Evolutionary conservation across 2,797 vertebrate species (phyloP).

Genomic region (Urophycis tenuis): DNA sequence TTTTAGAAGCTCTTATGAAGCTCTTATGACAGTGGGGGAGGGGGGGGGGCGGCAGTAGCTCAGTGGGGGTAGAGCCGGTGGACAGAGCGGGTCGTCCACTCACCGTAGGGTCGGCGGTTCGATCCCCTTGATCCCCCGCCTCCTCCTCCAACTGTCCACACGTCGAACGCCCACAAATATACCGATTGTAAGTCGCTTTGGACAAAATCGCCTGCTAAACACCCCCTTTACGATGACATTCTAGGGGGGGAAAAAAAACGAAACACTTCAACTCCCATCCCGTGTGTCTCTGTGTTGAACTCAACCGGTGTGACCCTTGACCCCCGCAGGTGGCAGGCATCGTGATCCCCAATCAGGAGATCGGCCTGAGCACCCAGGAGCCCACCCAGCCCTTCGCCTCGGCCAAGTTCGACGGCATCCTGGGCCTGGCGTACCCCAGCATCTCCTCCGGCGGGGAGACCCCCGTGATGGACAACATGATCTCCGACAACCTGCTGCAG

Average conservation of each 20-base stretch:
- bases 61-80: no score
- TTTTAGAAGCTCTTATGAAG: not conserved
- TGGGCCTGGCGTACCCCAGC: constrained; percentile 68
- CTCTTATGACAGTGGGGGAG: no score
- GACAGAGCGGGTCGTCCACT: no score
- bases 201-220: no score
- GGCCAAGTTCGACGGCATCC: constrained; percentile 69
- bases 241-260: no score
- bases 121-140: no score
- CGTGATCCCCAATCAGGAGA: constrained; percentile 61
- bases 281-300: not conserved
- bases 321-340: constrained; percentile 65
- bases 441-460: constrained; percentile 53
- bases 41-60: no score
- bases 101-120: no score
- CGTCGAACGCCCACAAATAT: no score
- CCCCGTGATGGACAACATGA: constrained; percentile 64
- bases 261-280: not conserved
- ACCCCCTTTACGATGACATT: no score
- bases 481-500: constrained; percentile 59
- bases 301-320: constrained; percentile 2
- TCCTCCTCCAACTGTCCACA: no score
- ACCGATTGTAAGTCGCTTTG: no score
- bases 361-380: constrained; percentile 70
- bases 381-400: constrained; percentile 65